A percentile compares a stretch with the other conserved stretches of the same genome.
phyloP scores from a whole-genome alignment of 2,797 vertebrate genomes.

The Rhadinocentrus ornatus region DNA sequence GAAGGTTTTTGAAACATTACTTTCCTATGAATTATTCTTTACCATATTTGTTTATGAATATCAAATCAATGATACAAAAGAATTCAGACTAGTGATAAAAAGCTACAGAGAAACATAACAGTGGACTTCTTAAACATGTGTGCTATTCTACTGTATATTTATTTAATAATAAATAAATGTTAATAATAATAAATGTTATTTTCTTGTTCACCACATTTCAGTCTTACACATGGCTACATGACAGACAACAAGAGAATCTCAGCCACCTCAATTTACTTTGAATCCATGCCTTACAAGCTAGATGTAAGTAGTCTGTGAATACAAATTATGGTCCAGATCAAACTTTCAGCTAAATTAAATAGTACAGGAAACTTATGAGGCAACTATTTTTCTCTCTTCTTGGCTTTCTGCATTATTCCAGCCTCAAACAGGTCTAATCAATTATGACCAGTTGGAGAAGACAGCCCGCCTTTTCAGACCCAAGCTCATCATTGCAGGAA shows the following conservation, averaged over 20 bases:
- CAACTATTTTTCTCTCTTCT: neutral
- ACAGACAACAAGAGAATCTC: conserved; percentile 90
- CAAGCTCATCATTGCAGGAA: conserved; percentile 85
- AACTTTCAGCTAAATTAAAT: neutral
- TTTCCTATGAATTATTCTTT: no score
- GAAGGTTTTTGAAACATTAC: no score
- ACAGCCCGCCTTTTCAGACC: conserved; percentile 88
- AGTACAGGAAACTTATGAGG: neutral
- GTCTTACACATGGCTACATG: conserved; percentile 95
- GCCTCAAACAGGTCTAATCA: conserved; percentile 81
- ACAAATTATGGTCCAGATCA: neutral
- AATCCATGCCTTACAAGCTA: conserved; percentile 95
- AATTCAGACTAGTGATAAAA: neutral
- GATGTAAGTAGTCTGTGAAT: conserved; percentile 82
- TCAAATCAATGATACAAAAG: neutral
- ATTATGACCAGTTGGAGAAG: conserved; percentile 85
- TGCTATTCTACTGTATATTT: neutral
- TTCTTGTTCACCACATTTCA: conserved; percentile 51
- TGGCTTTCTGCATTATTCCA: conserved; percentile 12
- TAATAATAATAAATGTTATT: neutral
- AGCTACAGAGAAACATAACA: neutral
- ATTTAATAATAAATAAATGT: neutral
- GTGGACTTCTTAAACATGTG: no score
- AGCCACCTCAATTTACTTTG: conserved; percentile 95
- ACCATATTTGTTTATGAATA: neutral